Conservation (phyloP, 2,113 vertebrate species). For the Piprites chloris region DNA sequence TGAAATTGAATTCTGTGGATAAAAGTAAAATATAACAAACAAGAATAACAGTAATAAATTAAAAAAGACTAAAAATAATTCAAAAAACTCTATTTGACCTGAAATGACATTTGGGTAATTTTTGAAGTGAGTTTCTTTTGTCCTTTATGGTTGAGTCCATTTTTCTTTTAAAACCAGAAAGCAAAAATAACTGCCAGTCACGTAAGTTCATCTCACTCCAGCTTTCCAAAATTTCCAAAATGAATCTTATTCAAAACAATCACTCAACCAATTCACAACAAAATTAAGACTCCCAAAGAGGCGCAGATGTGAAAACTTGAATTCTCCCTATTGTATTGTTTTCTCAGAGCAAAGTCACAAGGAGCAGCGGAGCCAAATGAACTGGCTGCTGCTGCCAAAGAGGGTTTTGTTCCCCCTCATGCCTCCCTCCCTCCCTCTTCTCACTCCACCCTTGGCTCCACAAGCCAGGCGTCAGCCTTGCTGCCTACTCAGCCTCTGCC, state of each 20-base stretch:
- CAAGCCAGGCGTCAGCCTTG: neutral
- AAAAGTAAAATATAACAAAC: neutral
- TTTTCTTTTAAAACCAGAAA: neutral
- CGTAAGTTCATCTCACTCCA: neutral
- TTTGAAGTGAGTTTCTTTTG: neutral
- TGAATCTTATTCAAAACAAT: neutral
- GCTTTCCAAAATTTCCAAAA: neutral
- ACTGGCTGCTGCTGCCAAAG: neutral
- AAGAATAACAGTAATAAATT: neutral
- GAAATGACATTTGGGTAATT: neutral
- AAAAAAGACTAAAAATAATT: neutral
- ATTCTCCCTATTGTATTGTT: neutral
- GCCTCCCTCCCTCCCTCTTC: neutral
- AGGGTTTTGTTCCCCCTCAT: neutral
- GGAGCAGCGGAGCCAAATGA: neutral
- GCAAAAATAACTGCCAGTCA: neutral
- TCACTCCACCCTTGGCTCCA: neutral
- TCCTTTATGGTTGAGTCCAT: neutral
- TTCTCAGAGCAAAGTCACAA: neutral
- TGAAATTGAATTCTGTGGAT: neutral
- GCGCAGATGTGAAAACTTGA: neutral
- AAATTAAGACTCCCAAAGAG: neutral
- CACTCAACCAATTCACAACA: neutral
- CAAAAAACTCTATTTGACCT: neutral
- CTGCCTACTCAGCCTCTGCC: neutral